phyloP scores from a whole-genome alignment of 2,113 vertebrate species.

The Promerops cafer region DNA sequence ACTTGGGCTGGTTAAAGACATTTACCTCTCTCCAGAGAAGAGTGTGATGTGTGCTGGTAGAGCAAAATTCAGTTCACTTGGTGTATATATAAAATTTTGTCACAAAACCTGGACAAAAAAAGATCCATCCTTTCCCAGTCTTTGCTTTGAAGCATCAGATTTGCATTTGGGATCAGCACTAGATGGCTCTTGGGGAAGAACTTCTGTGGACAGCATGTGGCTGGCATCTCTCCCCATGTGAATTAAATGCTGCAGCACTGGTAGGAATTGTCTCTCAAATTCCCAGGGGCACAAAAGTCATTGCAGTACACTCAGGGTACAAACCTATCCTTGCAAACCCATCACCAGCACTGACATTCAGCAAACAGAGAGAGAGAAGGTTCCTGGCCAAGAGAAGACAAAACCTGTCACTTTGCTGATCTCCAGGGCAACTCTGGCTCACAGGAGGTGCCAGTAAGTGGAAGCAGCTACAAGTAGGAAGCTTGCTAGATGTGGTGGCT shows the following conservation, averaged over 20 bases:
- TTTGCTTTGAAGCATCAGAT: not conserved
- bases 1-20: not conserved
- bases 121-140: not conserved
- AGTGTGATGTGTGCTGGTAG: not conserved
- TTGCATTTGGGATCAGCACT: not conserved
- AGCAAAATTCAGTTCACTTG: not conserved
- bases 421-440: not conserved
- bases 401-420: not conserved
- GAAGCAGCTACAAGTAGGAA: not conserved
- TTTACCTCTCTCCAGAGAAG: not conserved
- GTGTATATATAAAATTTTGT: not conserved
- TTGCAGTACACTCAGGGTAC: too few species aligned
- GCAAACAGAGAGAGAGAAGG: not conserved
- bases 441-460: not conserved
- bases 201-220: fast-evolving
- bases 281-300: not conserved
- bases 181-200: not conserved
- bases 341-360: not conserved
- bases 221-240: not conserved
- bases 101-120: not conserved
- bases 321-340: not conserved
- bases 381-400: not conserved
- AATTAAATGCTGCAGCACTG: not conserved
- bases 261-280: not conserved
- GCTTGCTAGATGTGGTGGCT: not conserved